Conservation (phyloP, 1,140 invertebrate species). For the Ditylenchus dipsaci region DNA sequence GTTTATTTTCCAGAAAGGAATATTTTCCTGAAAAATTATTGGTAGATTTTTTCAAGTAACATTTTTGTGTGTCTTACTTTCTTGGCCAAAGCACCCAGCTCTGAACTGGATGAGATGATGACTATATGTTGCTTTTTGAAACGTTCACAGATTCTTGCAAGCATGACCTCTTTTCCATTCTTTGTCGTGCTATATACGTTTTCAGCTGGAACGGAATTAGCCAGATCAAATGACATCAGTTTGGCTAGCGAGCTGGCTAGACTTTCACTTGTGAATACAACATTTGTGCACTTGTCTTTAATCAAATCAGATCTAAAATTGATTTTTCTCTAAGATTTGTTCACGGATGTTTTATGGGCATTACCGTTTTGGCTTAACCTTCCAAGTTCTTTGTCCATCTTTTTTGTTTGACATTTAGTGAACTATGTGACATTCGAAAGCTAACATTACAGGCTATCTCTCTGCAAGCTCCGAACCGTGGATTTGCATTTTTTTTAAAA, state of each 20-base stretch:
- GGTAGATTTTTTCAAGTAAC: not conserved
- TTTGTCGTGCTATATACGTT: conserved; percentile 18
- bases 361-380: not conserved
- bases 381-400: too few species aligned
- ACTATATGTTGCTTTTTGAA: conserved; percentile 13
- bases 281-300: conserved; percentile 6
- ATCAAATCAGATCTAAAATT: not conserved
- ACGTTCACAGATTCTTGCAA: conserved; percentile 7
- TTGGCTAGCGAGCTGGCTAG: conserved; percentile 11
- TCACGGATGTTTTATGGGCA: too few species aligned
- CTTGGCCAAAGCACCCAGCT: not conserved
- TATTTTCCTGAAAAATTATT: conserved; percentile 8
- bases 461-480: too few species aligned
- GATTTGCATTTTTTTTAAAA: too few species aligned
- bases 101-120: conserved; percentile 2
- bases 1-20: conserved; percentile 7
- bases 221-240: conserved; percentile 1
- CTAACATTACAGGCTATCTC: too few species aligned
- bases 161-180: not conserved
- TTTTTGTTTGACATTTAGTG: too few species aligned
- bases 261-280: conserved; percentile 11
- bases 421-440: too few species aligned
- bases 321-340: not conserved
- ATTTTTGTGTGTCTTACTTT: not conserved
- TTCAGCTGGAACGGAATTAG: conserved; percentile 5